phyloP scores from a whole-genome alignment of 2,888 invertebrate genomes.

The Odontocerum albicorne region DNA sequence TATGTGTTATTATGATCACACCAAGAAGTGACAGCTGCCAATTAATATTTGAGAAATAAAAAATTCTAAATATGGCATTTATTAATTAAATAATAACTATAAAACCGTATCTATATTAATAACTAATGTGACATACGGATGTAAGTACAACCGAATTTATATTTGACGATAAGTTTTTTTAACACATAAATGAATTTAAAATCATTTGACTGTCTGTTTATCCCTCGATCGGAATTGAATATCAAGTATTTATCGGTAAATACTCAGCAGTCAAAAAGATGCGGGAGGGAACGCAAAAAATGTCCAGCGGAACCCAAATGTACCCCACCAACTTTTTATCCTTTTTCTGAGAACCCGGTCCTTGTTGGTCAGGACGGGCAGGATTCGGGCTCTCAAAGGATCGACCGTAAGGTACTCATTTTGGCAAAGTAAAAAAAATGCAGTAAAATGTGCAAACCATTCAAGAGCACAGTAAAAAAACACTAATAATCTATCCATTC shows the following conservation, averaged over 20 bases:
- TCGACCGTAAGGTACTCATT: not conserved
- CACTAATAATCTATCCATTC: conserved; percentile 16
- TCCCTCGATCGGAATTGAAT: conserved; percentile 16
- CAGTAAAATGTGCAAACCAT: conserved; percentile 25
- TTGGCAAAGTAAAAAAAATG: not conserved
- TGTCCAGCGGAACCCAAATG: not conserved
- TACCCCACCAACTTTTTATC: conserved; percentile 1
- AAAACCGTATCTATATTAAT: too few species aligned
- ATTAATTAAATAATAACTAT: too few species aligned
- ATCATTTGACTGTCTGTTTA: not conserved
- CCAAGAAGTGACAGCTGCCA: too few species aligned
- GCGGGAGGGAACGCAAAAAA: conserved; percentile 6
- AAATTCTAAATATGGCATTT: too few species aligned
- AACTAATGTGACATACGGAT: too few species aligned
- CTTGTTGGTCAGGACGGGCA: not conserved
- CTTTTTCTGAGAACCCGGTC: not conserved
- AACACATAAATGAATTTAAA: too few species aligned
- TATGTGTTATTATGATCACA: too few species aligned
- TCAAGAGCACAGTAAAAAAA: conserved; percentile 21
- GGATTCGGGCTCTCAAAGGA: not conserved
- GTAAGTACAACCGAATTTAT: too few species aligned
- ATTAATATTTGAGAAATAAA: too few species aligned
- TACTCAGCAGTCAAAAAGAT: conserved; percentile 14
- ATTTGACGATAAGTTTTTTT: too few species aligned
- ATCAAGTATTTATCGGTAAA: conserved; percentile 19